Evolutionary conservation across 2,888 invertebrate genomes (phyloP).

Genomic region (Sminthurides aquaticus): DNA sequence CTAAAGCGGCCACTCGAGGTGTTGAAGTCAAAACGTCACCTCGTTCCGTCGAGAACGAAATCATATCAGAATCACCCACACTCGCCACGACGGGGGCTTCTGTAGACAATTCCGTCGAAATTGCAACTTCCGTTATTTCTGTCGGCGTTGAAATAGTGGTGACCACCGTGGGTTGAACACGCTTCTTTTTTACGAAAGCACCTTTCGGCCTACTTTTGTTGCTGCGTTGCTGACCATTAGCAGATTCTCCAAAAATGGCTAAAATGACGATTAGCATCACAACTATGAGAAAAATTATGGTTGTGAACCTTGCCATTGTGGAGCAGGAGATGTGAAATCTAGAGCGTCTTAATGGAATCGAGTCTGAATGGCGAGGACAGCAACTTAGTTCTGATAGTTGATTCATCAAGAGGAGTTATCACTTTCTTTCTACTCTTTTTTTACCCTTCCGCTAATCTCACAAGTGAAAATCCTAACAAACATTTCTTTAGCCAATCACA

Average conservation of each 20-base stretch:
- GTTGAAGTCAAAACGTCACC: not conserved
- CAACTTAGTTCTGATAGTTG: conserved; percentile 8
- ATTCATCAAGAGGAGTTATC: not conserved
- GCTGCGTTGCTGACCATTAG: not conserved
- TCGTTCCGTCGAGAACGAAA: not conserved
- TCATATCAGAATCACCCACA: not conserved
- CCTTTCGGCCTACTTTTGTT: conserved; percentile 9
- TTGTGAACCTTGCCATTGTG: conserved; percentile 16
- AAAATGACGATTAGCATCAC: conserved; percentile 2
- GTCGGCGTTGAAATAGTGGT: not conserved
- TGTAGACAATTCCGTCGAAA: not conserved
- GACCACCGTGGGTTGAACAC: no score
- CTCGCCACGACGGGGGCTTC: not conserved
- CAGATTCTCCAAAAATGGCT: conserved; percentile 8
- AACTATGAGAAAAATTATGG: not conserved
- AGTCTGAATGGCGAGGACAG: conserved; percentile 1
- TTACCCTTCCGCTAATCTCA: not conserved
- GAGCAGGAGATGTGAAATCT: conserved; percentile 7
- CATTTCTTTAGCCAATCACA: not conserved
- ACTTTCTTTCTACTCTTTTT: not conserved
- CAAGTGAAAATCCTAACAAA: not conserved
- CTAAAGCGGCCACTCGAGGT: not conserved
- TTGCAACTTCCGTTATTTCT: no score
- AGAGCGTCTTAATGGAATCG: not conserved
- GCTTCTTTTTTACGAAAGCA: conserved; percentile 13